Conservation (phyloP, 2,888 invertebrate genomes). For the Papilio demoleus region DNA sequence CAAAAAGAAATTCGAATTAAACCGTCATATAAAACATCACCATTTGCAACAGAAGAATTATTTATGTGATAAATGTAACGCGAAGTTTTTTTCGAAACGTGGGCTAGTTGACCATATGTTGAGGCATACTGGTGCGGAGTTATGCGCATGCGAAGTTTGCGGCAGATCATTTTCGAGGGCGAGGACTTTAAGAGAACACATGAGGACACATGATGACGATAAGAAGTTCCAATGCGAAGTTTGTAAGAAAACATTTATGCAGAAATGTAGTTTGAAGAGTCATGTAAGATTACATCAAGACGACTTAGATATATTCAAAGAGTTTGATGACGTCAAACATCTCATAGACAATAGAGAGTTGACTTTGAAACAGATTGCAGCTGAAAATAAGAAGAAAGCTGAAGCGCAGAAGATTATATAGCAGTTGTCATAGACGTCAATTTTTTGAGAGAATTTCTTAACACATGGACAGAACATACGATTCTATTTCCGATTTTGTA, state of each 20-base stretch:
- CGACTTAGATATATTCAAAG: slow-evolving; percentile 77
- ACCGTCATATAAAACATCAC: slow-evolving; percentile 75
- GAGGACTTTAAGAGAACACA: slow-evolving; percentile 70
- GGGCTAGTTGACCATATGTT: slow-evolving; percentile 70
- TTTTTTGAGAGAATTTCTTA: too few relatives aligned
- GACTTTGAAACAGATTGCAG: slow-evolving; percentile 75
- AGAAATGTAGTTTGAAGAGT: slow-evolving; percentile 74
- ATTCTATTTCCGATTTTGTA: too few relatives aligned
- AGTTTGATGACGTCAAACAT: slow-evolving; percentile 79
- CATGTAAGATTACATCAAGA: slow-evolving; percentile 74
- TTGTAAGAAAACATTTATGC: slow-evolving; percentile 74
- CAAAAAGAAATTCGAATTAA: slow-evolving; percentile 75
- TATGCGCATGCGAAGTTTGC: slow-evolving; percentile 68
- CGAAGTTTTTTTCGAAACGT: slow-evolving; percentile 75
- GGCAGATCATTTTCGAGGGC: slow-evolving; percentile 66
- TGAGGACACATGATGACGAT: slow-evolving; percentile 69
- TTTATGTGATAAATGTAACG: slow-evolving; percentile 73
- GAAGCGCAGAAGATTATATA: slow-evolving; percentile 58
- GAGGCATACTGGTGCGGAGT: slow-evolving; percentile 66
- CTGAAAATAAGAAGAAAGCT: slow-evolving; percentile 67
- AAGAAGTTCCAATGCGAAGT: slow-evolving; percentile 72
- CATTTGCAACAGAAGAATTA: slow-evolving; percentile 74
- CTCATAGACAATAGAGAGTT: slow-evolving; percentile 75
- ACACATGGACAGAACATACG: too few relatives aligned
- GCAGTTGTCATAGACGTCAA: slow-evolving; percentile 49